phyloP scores from a whole-genome alignment of 2,113 vertebrate species.

The Salvator merianae region DNA sequence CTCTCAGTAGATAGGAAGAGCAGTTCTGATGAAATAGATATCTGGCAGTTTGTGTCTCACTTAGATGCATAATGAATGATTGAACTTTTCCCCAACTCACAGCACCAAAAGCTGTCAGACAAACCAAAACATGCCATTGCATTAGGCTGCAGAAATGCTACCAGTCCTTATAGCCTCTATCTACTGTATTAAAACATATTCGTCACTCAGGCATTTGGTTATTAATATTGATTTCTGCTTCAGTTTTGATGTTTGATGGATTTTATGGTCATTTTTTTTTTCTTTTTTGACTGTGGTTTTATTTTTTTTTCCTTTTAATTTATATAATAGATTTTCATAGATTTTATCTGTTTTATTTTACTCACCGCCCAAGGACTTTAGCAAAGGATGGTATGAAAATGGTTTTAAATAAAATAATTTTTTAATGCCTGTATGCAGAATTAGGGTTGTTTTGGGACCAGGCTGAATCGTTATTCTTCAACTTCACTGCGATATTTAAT shows the following conservation, averaged over 20 bases:
- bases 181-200: not conserved
- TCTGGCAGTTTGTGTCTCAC: conserved; percentile 7
- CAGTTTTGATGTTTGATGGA: no score
- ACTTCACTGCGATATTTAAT: not conserved
- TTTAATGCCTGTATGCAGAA: not conserved
- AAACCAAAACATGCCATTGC: not conserved
- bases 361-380: no score
- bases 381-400: no score
- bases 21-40: conserved; percentile 14
- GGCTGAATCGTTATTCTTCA: not conserved
- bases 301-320: no score
- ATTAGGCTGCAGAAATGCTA: not conserved
- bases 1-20: not conserved
- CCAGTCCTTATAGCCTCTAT: not conserved
- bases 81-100: no score
- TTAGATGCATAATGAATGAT: not conserved
- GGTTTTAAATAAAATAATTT: no score
- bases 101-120: not conserved
- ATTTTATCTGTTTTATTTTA: no score
- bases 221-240: no score
- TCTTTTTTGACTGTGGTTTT: no score
- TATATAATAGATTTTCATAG: no score
- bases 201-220: not conserved
- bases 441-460: accelerated
- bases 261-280: no score